phyloP scores from a whole-genome alignment of 2,888 invertebrate genomes.

The Cephus rjabovi region DNA sequence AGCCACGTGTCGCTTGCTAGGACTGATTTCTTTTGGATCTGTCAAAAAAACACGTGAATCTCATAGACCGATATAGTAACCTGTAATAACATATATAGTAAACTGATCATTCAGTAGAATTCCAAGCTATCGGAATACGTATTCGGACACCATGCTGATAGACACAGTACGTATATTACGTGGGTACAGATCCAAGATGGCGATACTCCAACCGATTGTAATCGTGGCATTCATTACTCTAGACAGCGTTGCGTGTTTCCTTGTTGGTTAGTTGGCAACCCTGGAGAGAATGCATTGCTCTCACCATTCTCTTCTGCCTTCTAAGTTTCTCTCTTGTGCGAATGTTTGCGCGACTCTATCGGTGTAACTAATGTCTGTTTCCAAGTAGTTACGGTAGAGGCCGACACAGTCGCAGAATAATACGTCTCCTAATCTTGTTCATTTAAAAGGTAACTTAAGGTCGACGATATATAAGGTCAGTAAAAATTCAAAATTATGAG shows the following conservation, averaged over 20 bases:
- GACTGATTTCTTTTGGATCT: no score
- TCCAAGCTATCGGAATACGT: no score
- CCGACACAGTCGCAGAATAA: background rate
- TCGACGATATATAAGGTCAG: constrained; percentile 10
- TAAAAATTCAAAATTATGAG: no score
- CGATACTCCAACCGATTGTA: background rate
- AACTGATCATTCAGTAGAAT: no score
- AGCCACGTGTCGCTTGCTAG: no score
- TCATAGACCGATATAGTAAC: no score
- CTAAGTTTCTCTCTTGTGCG: background rate
- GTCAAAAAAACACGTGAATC: no score
- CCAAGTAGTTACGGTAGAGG: constrained; percentile 3
- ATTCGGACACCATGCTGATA: no score
- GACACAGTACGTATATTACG: no score
- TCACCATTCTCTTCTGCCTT: no score
- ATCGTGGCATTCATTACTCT: background rate
- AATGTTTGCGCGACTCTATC: constrained; percentile 6
- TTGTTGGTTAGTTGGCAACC: background rate
- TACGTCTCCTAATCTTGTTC: constrained; percentile 23
- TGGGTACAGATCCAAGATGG: no score
- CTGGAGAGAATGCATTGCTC: background rate
- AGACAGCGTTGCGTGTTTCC: constrained; percentile 5
- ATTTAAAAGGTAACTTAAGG: constrained; percentile 18
- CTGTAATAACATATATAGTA: no score
- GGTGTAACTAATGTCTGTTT: constrained; percentile 16